Conservation (phyloP, 2,888 invertebrate species). For the Hoplodrina blanda region DNA sequence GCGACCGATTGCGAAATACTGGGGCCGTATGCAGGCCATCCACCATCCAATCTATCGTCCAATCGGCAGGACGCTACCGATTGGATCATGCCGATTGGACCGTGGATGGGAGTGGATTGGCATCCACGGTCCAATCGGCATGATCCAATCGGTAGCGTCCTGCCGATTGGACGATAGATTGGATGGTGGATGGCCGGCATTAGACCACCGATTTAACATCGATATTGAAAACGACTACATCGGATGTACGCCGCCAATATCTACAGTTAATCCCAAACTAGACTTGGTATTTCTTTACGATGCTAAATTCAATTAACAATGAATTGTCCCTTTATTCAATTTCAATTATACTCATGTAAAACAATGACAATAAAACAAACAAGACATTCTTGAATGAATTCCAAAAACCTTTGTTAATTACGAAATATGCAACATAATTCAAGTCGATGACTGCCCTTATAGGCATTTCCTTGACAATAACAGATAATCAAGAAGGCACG, state of each 20-base stretch:
- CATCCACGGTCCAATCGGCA: no score
- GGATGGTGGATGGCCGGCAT: no score
- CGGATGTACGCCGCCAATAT: constrained; percentile 27
- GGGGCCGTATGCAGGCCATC: no score
- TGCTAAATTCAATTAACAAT: background rate
- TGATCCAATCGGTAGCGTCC: no score
- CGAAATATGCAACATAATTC: constrained; percentile 17
- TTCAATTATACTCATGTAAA: background rate
- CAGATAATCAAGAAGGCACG: constrained; percentile 45
- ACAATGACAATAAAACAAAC: constrained; percentile 17
- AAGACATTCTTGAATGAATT: constrained; percentile 23
- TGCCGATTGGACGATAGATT: no score
- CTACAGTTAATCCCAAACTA: constrained; percentile 11
- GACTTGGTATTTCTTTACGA: background rate
- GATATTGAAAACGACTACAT: constrained; percentile 60
- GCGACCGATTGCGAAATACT: constrained; percentile 62
- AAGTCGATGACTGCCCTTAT: constrained; percentile 27
- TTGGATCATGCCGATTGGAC: no score
- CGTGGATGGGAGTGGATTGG: no score
- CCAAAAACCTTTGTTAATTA: constrained; percentile 26
- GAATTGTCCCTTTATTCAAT: background rate
- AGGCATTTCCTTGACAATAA: constrained; percentile 43
- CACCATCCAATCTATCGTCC: no score
- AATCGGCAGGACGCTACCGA: no score
- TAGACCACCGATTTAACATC: constrained; percentile 62